Base-by-base conservation (phyloP, 2,797 vertebrate species). In the Ispidina lecontei region DNA sequence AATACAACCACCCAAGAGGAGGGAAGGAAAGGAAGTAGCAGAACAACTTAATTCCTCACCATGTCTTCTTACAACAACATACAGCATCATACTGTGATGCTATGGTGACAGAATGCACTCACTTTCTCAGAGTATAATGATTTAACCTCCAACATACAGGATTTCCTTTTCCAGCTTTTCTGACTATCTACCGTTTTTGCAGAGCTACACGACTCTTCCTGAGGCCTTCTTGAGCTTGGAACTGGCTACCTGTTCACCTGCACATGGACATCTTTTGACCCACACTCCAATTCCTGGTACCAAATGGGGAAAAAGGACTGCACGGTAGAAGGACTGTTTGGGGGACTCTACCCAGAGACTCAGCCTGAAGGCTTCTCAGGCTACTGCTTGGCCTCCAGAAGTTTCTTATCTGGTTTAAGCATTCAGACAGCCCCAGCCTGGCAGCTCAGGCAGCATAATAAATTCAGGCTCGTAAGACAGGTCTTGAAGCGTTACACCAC, bases 391-490 rank as follows among this genome's bases (percentile, higher is more conserved):
- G 83, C 64, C 33, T 87, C 70, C 83, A 92, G n/a, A 92, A 92
- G 44, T 71, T 94, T 92, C 84, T 88, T 86, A 67, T 56, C 59
- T 88, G 67, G 47, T 35, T 84, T 76, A 54, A 70, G 63, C 3
- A 11, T 78, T 85, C 68, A 81, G 64, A 69, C 43, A 91, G 73
- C 60, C 60, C 54, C 55, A 87, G 9, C 28, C 35, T 56, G 44
- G 79, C 74, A 88, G 73, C 52, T 84, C 70, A 70, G 55, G 56
- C 70, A 86, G 72, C 39, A n/a, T 47, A 87, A 88, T 75, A 74
- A 90, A 76, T 72, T 63, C 44, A 82, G 80, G 63, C 76, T 90
- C 2, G 46, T 79, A 91, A 67, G 69, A 79, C 33, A 1, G 72
- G 78, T 87, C 81, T 83, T 21, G 25, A 87, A 89, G 73, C 13